Conservation (phyloP, 2,113 vertebrate genomes). For the Dissostichus mawsoni region DNA sequence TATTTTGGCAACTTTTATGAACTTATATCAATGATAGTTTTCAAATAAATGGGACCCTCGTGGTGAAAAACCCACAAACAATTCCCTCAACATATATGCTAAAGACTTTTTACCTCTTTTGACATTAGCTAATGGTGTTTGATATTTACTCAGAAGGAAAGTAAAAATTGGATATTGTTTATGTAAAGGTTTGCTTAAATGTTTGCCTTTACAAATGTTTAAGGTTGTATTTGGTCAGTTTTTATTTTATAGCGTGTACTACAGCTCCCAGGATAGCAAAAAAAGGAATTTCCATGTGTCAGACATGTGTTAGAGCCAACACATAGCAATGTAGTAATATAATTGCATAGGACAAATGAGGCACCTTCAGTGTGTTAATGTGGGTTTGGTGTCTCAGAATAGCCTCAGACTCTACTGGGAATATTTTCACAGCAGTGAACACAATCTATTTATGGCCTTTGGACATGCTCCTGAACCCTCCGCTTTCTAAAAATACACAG, state of each 20-base stretch:
- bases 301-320: conserved; percentile 9
- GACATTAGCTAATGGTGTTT: neutral
- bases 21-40: neutral
- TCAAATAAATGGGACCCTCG: neutral
- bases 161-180: neutral
- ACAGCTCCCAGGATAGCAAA: neutral
- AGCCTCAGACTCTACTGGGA: conserved; percentile 55
- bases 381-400: conserved; percentile 62
- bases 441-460: conserved; percentile 72
- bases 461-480: conserved; percentile 64
- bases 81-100: neutral
- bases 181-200: too few relatives aligned
- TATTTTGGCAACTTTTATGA: neutral
- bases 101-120: neutral
- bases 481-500: conserved; percentile 80
- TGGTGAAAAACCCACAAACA: too few relatives aligned
- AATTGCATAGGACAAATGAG: conserved; percentile 52
- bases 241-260: conserved; percentile 5
- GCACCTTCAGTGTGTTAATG: conserved; percentile 55
- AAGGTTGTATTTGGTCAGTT: neutral
- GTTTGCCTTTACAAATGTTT: neutral
- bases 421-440: conserved; percentile 65
- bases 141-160: neutral
- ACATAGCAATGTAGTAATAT: conserved; percentile 27
- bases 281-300: neutral